Evolutionary conservation across 2,113 vertebrate species (phyloP), one percentile per base, ranked within the genome.

Genomic region (Nibea albiflora): DNA sequence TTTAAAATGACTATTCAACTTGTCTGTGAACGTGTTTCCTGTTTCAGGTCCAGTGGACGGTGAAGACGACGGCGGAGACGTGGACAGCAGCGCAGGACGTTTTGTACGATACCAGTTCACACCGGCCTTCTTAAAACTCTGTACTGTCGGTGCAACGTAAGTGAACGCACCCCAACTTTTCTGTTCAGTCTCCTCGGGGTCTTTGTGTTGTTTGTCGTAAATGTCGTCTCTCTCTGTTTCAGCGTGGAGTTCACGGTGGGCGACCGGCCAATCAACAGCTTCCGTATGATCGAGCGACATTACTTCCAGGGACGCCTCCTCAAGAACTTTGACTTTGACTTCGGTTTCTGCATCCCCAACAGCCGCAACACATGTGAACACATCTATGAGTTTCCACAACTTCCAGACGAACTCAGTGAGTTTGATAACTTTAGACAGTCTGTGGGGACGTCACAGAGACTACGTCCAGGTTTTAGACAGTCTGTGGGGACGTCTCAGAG

Each of bases 41-140:
- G 76, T 88, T 80, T 64, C 56, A 99, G 98, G 96, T 88, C 94
- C 94, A 22, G 81, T 91, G 0, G 96, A 96, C 1, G 91, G 94
- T 1, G 96, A 97, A n/a, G 96, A 97, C 2, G 97, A 96, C 50
- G 85, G 75, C n/a, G 94, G 92, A 4, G 97, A 97, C 0, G 88
- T 88, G 31, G 98, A 99, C 5, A 67, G 92, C 76, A 98, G 96
- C 14, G 96, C 97, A 0, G 98, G 98, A 0, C 97, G 98, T 58
- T 99, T 99, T 65, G 98, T 99, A 62, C 96, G 98, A 4, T 99
- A 99, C 86, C 98, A 99, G 94, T 99, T 99, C 93, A 99, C 98
- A 28, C 96, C 98, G 0, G 98, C 98, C 0, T 99, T 99, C 83
- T 94, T 99, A 16, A 97, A 96, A 24, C 96, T 99, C 28, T 93